phyloP scores from a whole-genome alignment of 1,140 invertebrate genomes.

The Drusus annulatus region DNA sequence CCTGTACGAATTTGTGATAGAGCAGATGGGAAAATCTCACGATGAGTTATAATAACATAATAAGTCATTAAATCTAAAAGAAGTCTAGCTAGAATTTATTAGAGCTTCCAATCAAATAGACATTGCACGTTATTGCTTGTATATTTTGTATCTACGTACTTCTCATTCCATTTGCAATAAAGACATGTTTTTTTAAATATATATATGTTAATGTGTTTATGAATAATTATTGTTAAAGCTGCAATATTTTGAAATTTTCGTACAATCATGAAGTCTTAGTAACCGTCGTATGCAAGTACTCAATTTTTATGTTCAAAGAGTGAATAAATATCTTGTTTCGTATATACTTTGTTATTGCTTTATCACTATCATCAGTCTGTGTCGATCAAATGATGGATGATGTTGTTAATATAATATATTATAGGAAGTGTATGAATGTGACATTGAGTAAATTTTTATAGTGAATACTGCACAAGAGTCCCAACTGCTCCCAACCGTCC shows the following conservation, averaged over 20 bases:
- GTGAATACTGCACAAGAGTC: too few relatives aligned
- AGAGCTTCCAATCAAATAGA: background rate
- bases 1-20: slow-evolving; percentile 76
- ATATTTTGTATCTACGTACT: background rate
- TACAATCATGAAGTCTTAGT: too few relatives aligned
- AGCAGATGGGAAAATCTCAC: slow-evolving; percentile 67
- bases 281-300: background rate
- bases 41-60: slow-evolving; percentile 75
- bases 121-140: background rate
- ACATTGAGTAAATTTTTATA: too few relatives aligned
- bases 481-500: too few relatives aligned
- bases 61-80: background rate
- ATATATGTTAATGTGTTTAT: background rate
- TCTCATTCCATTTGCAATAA: slow-evolving; percentile 6
- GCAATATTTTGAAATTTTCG: too few relatives aligned
- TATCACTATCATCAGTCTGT: too few relatives aligned
- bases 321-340: slow-evolving; percentile 1
- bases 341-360: too few relatives aligned
- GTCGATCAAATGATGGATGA: too few relatives aligned
- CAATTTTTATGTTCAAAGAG: slow-evolving; percentile 9
- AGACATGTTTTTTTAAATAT: background rate
- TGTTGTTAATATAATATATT: too few relatives aligned
- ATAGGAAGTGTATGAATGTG: too few relatives aligned
- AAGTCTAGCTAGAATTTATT: too few relatives aligned
- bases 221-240: too few relatives aligned